Evolutionary conservation across 2,888 invertebrate genomes (phyloP).

Genomic region (Drosophila kanekoi): DNA sequence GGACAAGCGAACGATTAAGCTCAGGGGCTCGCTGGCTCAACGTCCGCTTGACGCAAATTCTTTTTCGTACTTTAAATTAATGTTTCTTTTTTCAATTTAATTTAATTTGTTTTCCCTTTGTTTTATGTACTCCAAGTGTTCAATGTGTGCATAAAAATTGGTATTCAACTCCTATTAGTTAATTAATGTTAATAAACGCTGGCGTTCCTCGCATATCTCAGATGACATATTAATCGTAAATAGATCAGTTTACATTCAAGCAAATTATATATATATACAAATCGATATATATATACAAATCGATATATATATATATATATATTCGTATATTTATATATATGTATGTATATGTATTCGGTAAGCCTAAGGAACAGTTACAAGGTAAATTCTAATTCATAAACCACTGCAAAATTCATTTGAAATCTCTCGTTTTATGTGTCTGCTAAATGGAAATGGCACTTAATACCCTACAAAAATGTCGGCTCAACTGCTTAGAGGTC

Average conservation of each 20-base stretch:
- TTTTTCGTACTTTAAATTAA: neutral
- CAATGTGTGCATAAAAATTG: conserved; percentile 31
- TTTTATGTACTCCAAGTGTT: neutral
- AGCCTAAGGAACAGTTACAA: conserved; percentile 30
- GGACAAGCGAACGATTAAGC: conserved; percentile 40
- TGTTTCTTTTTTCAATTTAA: neutral
- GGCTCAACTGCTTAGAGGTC: conserved; percentile 5
- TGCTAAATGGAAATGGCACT: conserved; percentile 37
- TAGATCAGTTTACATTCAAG: conserved; percentile 12
- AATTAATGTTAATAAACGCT: conserved; percentile 49
- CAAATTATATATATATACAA: neutral
- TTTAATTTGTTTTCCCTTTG: conserved; percentile 1
- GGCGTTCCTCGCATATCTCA: conserved; percentile 53
- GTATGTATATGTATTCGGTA: conserved; percentile 5
- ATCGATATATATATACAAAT: conserved; percentile 6
- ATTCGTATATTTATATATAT: neutral
- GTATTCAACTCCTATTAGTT: conserved; percentile 27
- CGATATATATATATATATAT: neutral
- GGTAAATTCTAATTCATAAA: conserved; percentile 17
- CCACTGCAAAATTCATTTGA: conserved; percentile 23
- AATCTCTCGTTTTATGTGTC: conserved; percentile 15
- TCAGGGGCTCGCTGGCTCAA: conserved; percentile 51
- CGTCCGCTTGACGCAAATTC: conserved; percentile 28
- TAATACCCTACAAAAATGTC: conserved; percentile 33
- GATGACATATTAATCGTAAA: conserved; percentile 21